phyloP scores from a whole-genome alignment of 2,888 invertebrate species.

The Leptopterna dolabrata region DNA sequence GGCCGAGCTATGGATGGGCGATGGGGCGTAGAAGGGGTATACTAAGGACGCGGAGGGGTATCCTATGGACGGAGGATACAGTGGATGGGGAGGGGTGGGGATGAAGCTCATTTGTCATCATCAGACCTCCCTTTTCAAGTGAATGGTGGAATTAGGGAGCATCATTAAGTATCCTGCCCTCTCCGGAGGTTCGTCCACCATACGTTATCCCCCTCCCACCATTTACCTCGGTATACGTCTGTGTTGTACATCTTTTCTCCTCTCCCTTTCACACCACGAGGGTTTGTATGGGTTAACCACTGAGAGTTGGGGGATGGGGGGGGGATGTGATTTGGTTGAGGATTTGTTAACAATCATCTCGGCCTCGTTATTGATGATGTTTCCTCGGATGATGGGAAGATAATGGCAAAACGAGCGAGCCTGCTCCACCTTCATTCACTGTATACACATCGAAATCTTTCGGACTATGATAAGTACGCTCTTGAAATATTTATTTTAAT shows the following conservation, averaged over 20 bases:
- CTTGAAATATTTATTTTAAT: too few relatives aligned
- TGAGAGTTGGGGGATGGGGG: background rate
- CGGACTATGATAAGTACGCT: too few relatives aligned
- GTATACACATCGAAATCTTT: too few relatives aligned
- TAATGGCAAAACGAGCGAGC: background rate
- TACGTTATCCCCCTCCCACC: constrained; percentile 9
- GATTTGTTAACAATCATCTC: constrained; percentile 46
- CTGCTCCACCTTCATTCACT: too few relatives aligned
- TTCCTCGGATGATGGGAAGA: background rate
- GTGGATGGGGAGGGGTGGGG: background rate
- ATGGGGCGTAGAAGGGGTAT: background rate
- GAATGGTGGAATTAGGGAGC: constrained; percentile 36
- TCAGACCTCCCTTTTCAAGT: constrained; percentile 25
- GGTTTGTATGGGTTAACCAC: background rate
- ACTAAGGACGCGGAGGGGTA: background rate
- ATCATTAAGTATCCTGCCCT: constrained; percentile 25
- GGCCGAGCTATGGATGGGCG: background rate
- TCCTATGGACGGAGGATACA: background rate
- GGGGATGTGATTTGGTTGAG: background rate
- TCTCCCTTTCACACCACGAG: background rate
- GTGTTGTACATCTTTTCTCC: background rate
- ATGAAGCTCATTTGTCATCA: constrained; percentile 39
- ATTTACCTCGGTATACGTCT: background rate
- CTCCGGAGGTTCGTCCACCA: background rate
- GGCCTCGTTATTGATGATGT: constrained; percentile 44